Conservation (phyloP, 2,888 invertebrate species). For the Cyclophora albipunctata region DNA sequence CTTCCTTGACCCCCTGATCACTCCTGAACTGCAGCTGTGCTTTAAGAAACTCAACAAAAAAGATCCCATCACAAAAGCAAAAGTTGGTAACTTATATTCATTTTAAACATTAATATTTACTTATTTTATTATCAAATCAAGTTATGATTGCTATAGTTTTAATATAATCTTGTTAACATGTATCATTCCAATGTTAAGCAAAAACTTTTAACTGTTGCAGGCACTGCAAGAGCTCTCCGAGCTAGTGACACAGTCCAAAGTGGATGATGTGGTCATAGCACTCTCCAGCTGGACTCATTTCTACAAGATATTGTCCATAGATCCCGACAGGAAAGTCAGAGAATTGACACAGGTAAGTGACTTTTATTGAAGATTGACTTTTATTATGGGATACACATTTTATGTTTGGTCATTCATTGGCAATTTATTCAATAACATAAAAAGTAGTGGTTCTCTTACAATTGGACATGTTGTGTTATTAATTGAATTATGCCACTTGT, state of each 20-base stretch:
- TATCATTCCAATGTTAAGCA: no score
- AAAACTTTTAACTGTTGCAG: conserved; percentile 49
- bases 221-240: conserved; percentile 88
- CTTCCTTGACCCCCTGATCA: conserved; percentile 80
- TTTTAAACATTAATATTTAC: no score
- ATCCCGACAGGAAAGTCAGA: conserved; percentile 88
- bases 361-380: no score
- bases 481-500: no score
- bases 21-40: conserved; percentile 84
- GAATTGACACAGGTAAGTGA: conserved; percentile 79
- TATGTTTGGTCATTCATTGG: no score
- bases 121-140: no score
- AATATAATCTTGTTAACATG: no score
- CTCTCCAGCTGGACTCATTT: conserved; percentile 89
- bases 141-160: no score
- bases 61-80: conserved; percentile 91
- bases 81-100: conserved; percentile 70
- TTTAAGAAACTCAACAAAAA: conserved; percentile 93
- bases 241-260: conserved; percentile 78
- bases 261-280: conserved; percentile 80
- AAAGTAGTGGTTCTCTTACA: no score
- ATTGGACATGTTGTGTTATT: no score
- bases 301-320: conserved; percentile 84
- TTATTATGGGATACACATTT: no score
- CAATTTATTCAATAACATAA: no score